phyloP scores from a whole-genome alignment of 2,888 invertebrate genomes.

The Sphaeridia pumilis region DNA sequence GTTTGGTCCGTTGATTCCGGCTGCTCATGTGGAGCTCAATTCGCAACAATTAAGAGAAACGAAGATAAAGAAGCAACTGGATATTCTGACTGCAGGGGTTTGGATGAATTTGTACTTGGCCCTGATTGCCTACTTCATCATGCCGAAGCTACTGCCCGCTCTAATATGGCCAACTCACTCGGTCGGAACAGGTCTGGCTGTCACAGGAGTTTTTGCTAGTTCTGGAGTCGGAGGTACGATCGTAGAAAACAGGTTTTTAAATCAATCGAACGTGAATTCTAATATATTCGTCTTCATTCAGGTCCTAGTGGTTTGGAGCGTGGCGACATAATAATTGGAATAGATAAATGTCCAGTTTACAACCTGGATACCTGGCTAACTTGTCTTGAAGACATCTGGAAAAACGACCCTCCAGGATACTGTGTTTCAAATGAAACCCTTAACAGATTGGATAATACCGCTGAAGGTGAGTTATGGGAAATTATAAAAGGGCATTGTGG shows the following conservation, averaged over 20 bases:
- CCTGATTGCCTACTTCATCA: constrained; percentile 32
- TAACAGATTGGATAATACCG: constrained; percentile 29
- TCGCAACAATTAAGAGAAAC: constrained; percentile 31
- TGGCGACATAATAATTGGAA: constrained; percentile 33
- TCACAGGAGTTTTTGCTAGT: constrained; percentile 27
- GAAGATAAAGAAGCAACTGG: constrained; percentile 29
- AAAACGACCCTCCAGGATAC: constrained; percentile 31
- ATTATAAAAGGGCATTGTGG: not conserved
- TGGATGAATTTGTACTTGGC: constrained; percentile 35
- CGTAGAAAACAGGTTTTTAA: too few species aligned
- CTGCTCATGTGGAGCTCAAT: constrained; percentile 34
- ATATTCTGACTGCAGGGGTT: constrained; percentile 34
- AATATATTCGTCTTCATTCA: too few species aligned
- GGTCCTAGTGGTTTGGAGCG: constrained; percentile 32
- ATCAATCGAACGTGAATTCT: too few species aligned
- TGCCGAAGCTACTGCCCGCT: constrained; percentile 31
- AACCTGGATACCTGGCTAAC: constrained; percentile 34
- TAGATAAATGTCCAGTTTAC: constrained; percentile 33
- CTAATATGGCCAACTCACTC: constrained; percentile 34
- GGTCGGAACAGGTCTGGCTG: constrained; percentile 29
- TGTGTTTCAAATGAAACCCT: constrained; percentile 30
- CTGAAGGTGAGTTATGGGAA: constrained; percentile 31
- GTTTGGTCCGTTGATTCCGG: constrained; percentile 33
- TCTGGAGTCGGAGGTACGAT: constrained; percentile 35
- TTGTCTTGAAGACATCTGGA: constrained; percentile 34